phyloP scores from a whole-genome alignment of 2,888 invertebrate species.

The Frankliniella fusca region DNA sequence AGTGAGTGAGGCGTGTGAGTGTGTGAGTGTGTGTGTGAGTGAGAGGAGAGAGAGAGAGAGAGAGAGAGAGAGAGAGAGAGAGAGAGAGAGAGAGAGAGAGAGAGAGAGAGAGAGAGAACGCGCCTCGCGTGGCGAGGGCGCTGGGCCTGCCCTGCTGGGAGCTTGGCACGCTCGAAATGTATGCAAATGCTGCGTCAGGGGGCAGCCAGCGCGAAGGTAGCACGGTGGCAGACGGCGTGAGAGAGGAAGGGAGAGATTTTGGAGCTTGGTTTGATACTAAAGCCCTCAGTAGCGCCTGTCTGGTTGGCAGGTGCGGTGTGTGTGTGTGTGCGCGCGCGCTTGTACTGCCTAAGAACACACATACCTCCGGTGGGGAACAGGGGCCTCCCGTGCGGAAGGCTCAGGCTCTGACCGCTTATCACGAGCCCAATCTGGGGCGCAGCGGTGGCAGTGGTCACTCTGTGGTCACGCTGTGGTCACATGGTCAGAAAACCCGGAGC shows the following conservation, averaged over 20 bases:
- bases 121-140: too few species aligned
- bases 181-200: slow-evolving; percentile 10
- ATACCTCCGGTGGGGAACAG: too few species aligned
- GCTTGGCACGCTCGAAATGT: slow-evolving; percentile 25
- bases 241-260: not conserved
- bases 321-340: not conserved
- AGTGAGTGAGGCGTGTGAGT: not conserved
- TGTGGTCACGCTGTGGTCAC: not conserved
- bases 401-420: too few species aligned
- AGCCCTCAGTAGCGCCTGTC: not conserved
- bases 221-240: not conserved
- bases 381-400: too few species aligned
- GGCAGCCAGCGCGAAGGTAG: not conserved
- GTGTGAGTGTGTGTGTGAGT: not conserved
- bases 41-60: not conserved
- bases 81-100: too few species aligned
- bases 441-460: not conserved
- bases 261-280: slow-evolving; percentile 8
- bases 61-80: not conserved
- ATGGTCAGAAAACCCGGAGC: too few species aligned
- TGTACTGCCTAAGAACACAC: not conserved
- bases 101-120: too few species aligned
- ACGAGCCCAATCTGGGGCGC: not conserved
- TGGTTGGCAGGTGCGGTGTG: not conserved
- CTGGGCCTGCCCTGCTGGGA: not conserved